Evolutionary conservation across 2,888 invertebrate genomes (phyloP).

Genomic region (Bembecia ichneumoniformis): DNA sequence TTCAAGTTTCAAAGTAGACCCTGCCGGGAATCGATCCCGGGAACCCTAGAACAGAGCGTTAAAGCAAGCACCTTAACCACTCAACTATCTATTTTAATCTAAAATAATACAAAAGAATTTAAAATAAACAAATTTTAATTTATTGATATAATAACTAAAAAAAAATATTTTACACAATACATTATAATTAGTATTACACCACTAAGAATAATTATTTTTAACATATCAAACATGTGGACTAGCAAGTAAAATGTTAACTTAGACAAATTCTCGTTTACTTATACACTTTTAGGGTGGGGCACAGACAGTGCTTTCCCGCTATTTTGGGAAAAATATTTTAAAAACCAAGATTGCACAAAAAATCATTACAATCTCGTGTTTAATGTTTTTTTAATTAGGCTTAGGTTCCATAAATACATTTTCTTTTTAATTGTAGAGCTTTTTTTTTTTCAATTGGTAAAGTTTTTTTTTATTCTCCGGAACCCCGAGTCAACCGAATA

Average conservation of each 20-base stretch:
- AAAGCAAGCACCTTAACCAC: too few relatives aligned
- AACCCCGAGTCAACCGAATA: not conserved
- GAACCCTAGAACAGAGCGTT: too few relatives aligned
- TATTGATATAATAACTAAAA: conserved; percentile 70
- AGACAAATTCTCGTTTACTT: conserved; percentile 31
- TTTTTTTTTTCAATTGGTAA: too few relatives aligned
- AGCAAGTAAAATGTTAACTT: conserved; percentile 66
- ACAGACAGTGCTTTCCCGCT: not conserved
- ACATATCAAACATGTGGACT: conserved; percentile 67
- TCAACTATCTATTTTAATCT: too few relatives aligned
- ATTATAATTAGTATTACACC: conserved; percentile 71
- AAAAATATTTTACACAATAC: conserved; percentile 71
- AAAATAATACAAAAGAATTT: conserved; percentile 13
- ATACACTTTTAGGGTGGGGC: too few relatives aligned
- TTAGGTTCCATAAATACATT: not conserved
- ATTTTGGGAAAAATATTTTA: conserved; percentile 16
- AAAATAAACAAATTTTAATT: conserved; percentile 73
- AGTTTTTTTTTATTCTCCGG: too few relatives aligned
- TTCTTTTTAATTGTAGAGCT: not conserved
- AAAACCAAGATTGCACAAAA: not conserved
- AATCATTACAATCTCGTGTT: not conserved
- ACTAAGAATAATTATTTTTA: conserved; percentile 68
- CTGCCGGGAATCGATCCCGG: too few relatives aligned
- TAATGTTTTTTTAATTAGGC: not conserved
- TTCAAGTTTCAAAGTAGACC: too few relatives aligned